phyloP scores from a whole-genome alignment of 1,140 invertebrate species.

The Cherax quadricarinatus region DNA sequence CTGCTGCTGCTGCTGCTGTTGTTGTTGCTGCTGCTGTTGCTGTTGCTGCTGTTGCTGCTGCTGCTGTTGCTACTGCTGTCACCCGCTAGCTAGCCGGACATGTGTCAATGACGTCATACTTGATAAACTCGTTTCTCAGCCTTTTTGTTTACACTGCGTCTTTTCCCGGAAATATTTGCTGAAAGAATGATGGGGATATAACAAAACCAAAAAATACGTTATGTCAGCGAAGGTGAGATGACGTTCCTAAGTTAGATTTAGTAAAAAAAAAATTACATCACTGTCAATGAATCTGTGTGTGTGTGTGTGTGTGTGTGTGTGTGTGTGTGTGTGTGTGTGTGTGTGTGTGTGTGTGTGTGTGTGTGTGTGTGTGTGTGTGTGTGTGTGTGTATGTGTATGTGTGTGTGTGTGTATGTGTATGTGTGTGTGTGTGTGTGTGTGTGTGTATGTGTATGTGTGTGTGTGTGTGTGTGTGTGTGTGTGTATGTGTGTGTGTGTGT shows the following conservation, averaged over 20 bases:
- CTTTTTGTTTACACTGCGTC: too few species aligned
- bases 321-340: too few species aligned
- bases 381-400: neutral
- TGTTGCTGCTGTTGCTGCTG: constrained; percentile 9
- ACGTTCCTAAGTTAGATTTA: neutral
- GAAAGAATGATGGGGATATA: neutral
- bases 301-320: too few species aligned
- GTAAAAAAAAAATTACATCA: too few species aligned
- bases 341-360: too few species aligned
- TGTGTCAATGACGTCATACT: too few species aligned
- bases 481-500: neutral
- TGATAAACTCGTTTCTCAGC: too few species aligned
- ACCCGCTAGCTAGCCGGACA: too few species aligned
- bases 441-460: neutral
- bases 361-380: too few species aligned
- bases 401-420: constrained; percentile 3
- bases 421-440: constrained; percentile 10
- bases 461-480: constrained; percentile 1
- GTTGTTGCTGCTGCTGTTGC: constrained; percentile 21
- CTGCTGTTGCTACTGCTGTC: constrained; percentile 1
- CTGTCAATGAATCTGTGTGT: too few species aligned
- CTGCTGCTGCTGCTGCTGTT: too few species aligned
- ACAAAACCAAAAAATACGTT: neutral
- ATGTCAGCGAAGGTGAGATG: neutral
- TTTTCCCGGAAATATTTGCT: too few species aligned